A percentile compares a stretch with the other conserved stretches of the same genome.
Conservation (phyloP, 2,888 invertebrate species). For the Lamellibrachia satsuma region DNA sequence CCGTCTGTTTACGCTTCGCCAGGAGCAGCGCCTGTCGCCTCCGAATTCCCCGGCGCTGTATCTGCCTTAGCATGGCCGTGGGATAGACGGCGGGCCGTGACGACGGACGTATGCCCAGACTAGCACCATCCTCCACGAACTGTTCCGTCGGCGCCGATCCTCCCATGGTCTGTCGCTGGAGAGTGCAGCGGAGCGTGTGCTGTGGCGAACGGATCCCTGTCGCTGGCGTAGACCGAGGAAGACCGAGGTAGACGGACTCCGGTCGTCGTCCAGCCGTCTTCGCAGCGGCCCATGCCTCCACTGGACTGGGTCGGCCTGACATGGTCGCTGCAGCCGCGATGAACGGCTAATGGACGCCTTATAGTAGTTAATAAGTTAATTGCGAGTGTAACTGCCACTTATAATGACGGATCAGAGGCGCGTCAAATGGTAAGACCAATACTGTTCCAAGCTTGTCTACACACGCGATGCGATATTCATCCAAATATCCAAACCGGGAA, state of each 20-base stretch:
- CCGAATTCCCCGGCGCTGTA: neutral
- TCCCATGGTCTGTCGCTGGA: neutral
- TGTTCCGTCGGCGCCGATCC: neutral
- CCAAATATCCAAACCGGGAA: neutral
- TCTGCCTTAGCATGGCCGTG: neutral
- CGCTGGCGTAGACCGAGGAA: neutral
- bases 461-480: neutral
- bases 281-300: neutral
- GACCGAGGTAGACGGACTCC: too few species aligned
- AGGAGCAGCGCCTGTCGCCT: neutral
- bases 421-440: too few species aligned
- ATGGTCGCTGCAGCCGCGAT: neutral
- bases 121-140: neutral
- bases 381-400: neutral
- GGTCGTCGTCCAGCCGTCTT: neutral
- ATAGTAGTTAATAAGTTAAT: neutral
- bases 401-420: too few species aligned
- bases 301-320: neutral
- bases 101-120: neutral
- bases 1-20: neutral
- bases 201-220: neutral
- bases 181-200: neutral
- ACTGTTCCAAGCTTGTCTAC: neutral
- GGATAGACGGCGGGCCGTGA: neutral
- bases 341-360: neutral